Base-by-base conservation (phyloP, 1,140 invertebrate genomes). In the Scaptodrosophila lebanonensis region DNA sequence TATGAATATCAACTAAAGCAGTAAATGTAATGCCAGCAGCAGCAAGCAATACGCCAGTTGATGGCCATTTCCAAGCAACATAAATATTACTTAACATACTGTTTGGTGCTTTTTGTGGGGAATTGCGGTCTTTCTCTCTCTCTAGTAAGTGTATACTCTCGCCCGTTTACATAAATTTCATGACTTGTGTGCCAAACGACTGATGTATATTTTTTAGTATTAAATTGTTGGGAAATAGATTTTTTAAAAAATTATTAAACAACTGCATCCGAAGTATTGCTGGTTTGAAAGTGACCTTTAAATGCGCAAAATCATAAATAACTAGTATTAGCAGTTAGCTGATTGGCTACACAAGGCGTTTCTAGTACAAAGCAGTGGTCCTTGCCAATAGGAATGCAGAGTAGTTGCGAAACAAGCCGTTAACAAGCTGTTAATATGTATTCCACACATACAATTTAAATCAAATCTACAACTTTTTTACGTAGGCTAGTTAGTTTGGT, bases 171-270 rank as follows among this genome's bases (percentile, higher is more conserved):
- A 54, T 36, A 35, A 42, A 42, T 59, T 40, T 63, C 76, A 64
- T 62, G 71, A 83, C 68, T 72, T 84, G 75, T 77, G 83, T 85
- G 83, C 83, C 83, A 85, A 85, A 85, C 69, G 83, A 85, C 83
- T 85, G 83, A 86, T 84, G 69, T 83, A 83, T 72, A 69, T 73
- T 84, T n/a, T n/a, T 77, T 84, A 79, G 73, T 68, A 66, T 73
- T 61, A 82, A 67, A 67, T 40, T 56, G 53, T 66, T 45, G 50
- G 42, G 66, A 53, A 42, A 13, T 38, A 33, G 7, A 56, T 38
- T 50, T n/a, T n/a, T n/a, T n/a, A 36, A 36, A 27, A 51, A 47
- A 17, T 36, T 29, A 44, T 32, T 16, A n/a, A 40, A 29, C 32
- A 33, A 44, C 40, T 35, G 29, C 48, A 47, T 17, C 39, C 20